Conservation (phyloP, 2,113 vertebrate genomes). For the Notarius quadriscutis region DNA sequence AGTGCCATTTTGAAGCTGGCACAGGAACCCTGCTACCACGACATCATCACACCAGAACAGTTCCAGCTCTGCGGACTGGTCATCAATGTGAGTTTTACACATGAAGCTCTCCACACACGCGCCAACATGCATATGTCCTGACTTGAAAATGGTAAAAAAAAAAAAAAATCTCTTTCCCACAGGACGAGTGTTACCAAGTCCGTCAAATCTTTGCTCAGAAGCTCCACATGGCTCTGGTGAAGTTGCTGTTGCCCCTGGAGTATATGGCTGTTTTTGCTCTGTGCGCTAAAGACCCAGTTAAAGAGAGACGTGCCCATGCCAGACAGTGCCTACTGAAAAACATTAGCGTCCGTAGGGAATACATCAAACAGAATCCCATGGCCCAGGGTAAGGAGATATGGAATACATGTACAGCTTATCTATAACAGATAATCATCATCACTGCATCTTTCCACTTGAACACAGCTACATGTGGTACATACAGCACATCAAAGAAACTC, state of each 20-base stretch:
- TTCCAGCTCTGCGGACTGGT: conserved; percentile 98
- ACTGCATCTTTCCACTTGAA: too few species aligned
- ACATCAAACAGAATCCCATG: conserved; percentile 94
- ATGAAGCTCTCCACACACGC: neutral
- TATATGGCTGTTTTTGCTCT: conserved; percentile 97
- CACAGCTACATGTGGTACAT: too few species aligned
- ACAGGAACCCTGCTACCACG: conserved; percentile 98
- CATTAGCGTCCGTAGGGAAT: conserved; percentile 96
- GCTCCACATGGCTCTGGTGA: conserved; percentile 93
- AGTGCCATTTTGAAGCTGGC: conserved; percentile 99
- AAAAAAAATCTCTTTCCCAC: conserved; percentile 47
- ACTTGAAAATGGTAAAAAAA: neutral
- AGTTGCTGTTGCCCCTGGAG: conserved; percentile 91
- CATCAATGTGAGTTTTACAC: conserved; percentile 88
- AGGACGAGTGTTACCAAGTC: conserved; percentile 99
- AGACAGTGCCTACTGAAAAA: conserved; percentile 98
- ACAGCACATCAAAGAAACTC: too few species aligned
- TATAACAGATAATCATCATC: too few species aligned
- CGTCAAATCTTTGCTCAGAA: conserved; percentile 98
- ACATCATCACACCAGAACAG: conserved; percentile 99
- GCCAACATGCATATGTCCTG: neutral
- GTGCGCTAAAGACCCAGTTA: conserved; percentile 98
- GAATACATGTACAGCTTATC: neutral
- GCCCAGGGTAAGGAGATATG: conserved; percentile 81
- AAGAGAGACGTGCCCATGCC: conserved; percentile 95